phyloP scores from a whole-genome alignment of 2,797 vertebrate genomes.

The Scyliorhinus canicula region DNA sequence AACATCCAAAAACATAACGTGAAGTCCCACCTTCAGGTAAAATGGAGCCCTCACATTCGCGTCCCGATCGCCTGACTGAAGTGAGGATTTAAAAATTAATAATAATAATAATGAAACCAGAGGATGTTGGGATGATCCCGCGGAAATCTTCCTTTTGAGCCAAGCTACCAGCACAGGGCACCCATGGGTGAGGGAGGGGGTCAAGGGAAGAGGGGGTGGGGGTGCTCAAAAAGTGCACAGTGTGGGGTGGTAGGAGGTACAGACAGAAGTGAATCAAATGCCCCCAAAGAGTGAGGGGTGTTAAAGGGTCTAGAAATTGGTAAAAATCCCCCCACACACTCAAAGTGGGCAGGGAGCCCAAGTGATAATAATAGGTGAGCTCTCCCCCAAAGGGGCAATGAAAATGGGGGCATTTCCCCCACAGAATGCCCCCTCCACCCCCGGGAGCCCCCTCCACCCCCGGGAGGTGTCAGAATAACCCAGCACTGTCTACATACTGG shows the following conservation, averaged over 20 bases:
- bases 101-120: background rate
- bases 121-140: background rate
- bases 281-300: background rate
- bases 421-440: too few relatives aligned
- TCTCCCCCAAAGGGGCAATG: background rate
- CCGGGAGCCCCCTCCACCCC: background rate
- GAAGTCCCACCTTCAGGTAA: background rate
- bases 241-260: background rate
- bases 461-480: background rate
- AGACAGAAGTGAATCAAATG: too few relatives aligned
- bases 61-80: background rate
- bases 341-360: background rate
- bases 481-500: background rate
- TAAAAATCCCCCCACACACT: background rate
- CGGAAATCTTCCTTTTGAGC: background rate
- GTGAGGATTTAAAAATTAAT: background rate
- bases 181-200: background rate
- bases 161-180: background rate
- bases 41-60: background rate
- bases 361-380: background rate
- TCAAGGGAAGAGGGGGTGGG: background rate
- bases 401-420: background rate
- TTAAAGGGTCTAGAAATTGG: background rate
- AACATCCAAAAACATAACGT: background rate
- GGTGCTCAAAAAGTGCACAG: background rate